A percentile compares a stretch with the other conserved stretches of the same genome.
Conservation (phyloP, 1,140 invertebrate genomes). For the Eurosta solidaginis region DNA sequence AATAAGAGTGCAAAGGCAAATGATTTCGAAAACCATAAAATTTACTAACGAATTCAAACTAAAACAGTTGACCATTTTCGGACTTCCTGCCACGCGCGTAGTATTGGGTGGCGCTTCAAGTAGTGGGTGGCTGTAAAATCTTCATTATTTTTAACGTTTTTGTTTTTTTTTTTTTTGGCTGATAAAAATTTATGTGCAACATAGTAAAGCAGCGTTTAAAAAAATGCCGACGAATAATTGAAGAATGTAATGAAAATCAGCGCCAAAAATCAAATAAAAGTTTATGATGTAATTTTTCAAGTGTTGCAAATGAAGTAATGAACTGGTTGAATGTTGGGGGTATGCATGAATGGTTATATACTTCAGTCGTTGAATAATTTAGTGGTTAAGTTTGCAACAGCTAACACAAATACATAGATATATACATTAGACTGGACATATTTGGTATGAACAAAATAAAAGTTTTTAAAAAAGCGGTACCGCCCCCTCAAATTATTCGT, state of each 20-base stretch:
- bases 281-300: constrained; percentile 1
- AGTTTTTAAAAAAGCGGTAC: too few species aligned
- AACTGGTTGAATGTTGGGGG: background rate
- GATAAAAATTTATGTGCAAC: constrained; percentile 8
- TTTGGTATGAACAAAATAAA: too few species aligned
- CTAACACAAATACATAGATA: background rate
- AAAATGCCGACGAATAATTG: background rate
- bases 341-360: background rate
- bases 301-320: constrained; percentile 22
- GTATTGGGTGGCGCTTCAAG: too few species aligned
- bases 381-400: background rate
- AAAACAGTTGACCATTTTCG: constrained; percentile 12
- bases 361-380: background rate
- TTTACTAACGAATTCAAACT: background rate
- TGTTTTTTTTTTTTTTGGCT: too few species aligned
- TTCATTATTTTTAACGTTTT: background rate
- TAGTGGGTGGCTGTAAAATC: background rate
- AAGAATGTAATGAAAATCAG: background rate
- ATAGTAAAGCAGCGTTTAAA: background rate
- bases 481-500: too few species aligned
- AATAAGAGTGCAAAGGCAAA: too few species aligned
- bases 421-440: background rate
- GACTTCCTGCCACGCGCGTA: too few species aligned
- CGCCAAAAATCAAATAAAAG: constrained; percentile 9
- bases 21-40: background rate